phyloP scores from a whole-genome alignment of 2,797 vertebrate species.

The Adelosebastes latens region DNA sequence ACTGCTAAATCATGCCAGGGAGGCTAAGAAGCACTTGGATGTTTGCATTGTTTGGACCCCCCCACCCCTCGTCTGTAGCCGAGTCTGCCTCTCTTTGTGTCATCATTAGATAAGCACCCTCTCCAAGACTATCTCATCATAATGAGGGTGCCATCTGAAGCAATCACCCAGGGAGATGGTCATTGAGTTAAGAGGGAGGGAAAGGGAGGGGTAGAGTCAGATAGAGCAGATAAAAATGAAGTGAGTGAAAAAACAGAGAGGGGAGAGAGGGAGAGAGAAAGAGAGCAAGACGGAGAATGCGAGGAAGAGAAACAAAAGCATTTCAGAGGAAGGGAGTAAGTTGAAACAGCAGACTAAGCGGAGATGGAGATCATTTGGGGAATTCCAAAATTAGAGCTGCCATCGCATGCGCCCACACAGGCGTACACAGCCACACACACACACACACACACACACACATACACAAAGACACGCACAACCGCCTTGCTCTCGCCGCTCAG shows the following conservation, averaged over 20 bases:
- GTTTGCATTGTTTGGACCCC: background rate
- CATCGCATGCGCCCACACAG: slow-evolving; percentile 37
- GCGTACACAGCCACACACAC: background rate
- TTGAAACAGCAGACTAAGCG: slow-evolving; percentile 70
- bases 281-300: slow-evolving; percentile 49
- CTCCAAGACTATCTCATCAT: slow-evolving; percentile 67
- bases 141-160: slow-evolving; percentile 79
- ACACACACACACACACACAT: background rate
- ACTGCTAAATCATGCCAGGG: slow-evolving; percentile 19
- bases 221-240: slow-evolving; percentile 57
- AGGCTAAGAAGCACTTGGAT: background rate
- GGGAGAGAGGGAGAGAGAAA: background rate
- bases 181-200: slow-evolving; percentile 74
- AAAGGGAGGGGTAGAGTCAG: slow-evolving; percentile 44
- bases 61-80: slow-evolving; percentile 17
- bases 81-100: slow-evolving; percentile 64
- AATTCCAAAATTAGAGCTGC: slow-evolving; percentile 79
- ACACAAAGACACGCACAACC: background rate
- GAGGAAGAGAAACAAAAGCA: slow-evolving; percentile 73
- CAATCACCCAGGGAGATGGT: slow-evolving; percentile 78
- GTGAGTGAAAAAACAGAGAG: slow-evolving; percentile 21
- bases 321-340: slow-evolving; percentile 71
- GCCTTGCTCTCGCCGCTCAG: slow-evolving; percentile 49
- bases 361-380: slow-evolving; percentile 78
- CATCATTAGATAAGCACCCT: slow-evolving; percentile 74